phyloP scores from a whole-genome alignment of 2,888 invertebrate genomes.

The Gisinianus flammeolus region DNA sequence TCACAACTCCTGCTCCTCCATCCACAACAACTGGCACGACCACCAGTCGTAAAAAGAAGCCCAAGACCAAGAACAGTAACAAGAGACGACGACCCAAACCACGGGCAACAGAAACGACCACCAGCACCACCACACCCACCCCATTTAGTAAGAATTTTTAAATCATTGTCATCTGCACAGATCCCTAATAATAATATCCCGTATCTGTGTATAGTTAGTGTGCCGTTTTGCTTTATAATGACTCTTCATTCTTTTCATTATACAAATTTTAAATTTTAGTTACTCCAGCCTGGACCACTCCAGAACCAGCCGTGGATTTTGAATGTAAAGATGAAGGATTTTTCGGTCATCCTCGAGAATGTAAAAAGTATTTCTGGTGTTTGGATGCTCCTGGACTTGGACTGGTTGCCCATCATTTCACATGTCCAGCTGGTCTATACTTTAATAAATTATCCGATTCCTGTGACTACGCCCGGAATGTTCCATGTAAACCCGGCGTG shows the following conservation, averaged over 20 bases:
- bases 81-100: constrained; percentile 54
- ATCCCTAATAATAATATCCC: too few relatives aligned
- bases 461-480: constrained; percentile 89
- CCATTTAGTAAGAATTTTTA: too few relatives aligned
- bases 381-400: constrained; percentile 87
- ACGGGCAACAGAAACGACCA: constrained; percentile 61
- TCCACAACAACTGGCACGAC: constrained; percentile 58
- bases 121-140: constrained; percentile 65
- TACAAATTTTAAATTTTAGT: constrained; percentile 57
- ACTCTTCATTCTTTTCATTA: too few relatives aligned
- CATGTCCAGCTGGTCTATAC: constrained; percentile 87
- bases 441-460: constrained; percentile 92
- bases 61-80: constrained; percentile 44
- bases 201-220: too few relatives aligned
- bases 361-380: constrained; percentile 95
- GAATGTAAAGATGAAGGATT: constrained; percentile 93
- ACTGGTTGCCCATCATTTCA: constrained; percentile 89
- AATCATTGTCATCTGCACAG: constrained; percentile 41
- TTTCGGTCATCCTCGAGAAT: constrained; percentile 88
- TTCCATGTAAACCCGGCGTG: constrained; percentile 62
- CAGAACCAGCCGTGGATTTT: constrained; percentile 74
- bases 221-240: too few relatives aligned
- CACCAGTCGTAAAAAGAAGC: constrained; percentile 42
- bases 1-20: constrained; percentile 58
- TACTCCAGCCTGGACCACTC: constrained; percentile 85